phyloP scores from a whole-genome alignment of 2,113 vertebrate species.

The Patagioenas fasciata region DNA sequence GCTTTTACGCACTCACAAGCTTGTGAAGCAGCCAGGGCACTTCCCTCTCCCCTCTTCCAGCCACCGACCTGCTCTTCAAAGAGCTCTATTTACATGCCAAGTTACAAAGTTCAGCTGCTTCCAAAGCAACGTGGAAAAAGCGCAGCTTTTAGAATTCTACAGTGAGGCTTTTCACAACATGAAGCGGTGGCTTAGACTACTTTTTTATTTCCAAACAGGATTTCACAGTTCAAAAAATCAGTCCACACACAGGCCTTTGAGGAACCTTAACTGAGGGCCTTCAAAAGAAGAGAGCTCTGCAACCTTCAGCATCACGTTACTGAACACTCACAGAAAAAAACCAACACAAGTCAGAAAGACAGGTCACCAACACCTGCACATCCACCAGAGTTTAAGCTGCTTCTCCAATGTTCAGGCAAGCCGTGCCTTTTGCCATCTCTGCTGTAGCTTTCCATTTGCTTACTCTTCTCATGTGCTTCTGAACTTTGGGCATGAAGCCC shows the following conservation, averaged over 20 bases:
- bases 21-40: neutral
- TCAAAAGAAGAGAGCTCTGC: neutral
- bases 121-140: conserved; percentile 45
- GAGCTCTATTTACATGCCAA: conserved; percentile 57
- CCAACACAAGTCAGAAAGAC: neutral
- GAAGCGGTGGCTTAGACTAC: conserved; percentile 1
- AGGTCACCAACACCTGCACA: neutral
- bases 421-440: neutral
- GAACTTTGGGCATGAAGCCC: neutral
- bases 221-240: neutral
- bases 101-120: conserved; percentile 62
- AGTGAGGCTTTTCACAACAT: conserved; percentile 32
- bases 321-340: neutral
- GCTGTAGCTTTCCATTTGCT: neutral
- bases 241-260: neutral
- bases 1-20: neutral
- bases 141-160: conserved; percentile 45
- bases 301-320: neutral
- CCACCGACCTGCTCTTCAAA: conserved; percentile 24
- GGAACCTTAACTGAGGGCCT: neutral
- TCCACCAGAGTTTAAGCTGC: neutral
- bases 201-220: conserved; percentile 1
- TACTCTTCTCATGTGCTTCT: neutral
- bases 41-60: neutral
- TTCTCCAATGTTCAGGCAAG: neutral